Base-by-base conservation (phyloP, 2,797 vertebrate species). In the Knipowitschia caucasica region DNA sequence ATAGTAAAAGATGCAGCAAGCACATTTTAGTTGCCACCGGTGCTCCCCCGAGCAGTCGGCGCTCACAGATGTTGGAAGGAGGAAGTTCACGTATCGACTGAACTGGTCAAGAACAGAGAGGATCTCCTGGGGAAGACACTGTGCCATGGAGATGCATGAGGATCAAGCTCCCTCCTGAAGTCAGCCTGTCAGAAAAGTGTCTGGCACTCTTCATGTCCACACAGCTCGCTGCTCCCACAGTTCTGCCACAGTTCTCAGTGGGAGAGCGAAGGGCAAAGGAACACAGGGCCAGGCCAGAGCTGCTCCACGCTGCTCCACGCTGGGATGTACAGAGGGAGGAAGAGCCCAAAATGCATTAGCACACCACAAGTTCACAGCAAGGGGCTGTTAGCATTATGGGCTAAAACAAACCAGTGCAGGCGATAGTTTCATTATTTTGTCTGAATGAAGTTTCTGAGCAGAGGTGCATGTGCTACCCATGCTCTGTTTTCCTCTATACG, bases 181-280 rank as follows among this genome's bases (percentile, higher is more conserved):
- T 54, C 26, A 40, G 42, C 31, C 64, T 57, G 56, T 69, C 67
- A 59, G 62, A 67, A 53, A 58, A 56, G 59, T 25, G 18, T 64
- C 54, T 42, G 56, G 64, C 47, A 45, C 35, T 68, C 43, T 55
- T 50, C 53, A 25, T 44, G 59, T 15, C 23, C 45, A n/a, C 45
- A 35, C 30, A 53, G 20, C 53, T 55, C 44, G 29, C 39, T 24
- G 51, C 34, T 54, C 21, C 53, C 60, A 66, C 59, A 56, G 43
- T 26, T 53, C 34, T 54, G 18, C 53, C 60, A 66, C 59, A 56
- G 43, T 26, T 53, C 12, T 52, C 36, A 10, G 50, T 6, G 46
- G 43, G 34, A 46, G 49, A n/a, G 24, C 7, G 26, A 12, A 34
- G 38, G 35, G 54, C 54, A 9, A 45, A 46, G 45, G 25, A 30